phyloP scores from a whole-genome alignment of 37 sponge, comb jelly and placozoan species.

The Tethya wilhelma region DNA sequence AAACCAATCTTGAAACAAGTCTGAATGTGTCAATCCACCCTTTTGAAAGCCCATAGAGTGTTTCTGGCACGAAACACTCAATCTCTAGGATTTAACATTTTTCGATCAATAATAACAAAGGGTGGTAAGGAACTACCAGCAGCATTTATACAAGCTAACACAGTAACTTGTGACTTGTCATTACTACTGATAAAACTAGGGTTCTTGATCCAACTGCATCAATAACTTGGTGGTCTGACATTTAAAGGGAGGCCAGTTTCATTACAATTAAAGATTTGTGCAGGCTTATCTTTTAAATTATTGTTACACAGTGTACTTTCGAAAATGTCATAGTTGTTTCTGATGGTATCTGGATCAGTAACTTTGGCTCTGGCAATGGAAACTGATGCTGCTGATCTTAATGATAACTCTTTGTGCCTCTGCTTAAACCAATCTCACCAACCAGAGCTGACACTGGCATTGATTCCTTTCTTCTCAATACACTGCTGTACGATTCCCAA shows the following conservation, averaged over 20 bases:
- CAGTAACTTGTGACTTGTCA: constrained; percentile 58
- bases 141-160: constrained; percentile 61
- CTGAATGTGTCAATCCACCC: constrained; percentile 3
- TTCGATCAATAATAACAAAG: constrained; percentile 39
- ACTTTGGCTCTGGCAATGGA: constrained; percentile 3
- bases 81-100: neutral
- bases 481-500: neutral
- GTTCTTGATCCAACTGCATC: neutral
- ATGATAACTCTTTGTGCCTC: constrained; percentile 6
- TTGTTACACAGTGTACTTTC: constrained; percentile 15
- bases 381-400: neutral
- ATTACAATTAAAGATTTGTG: too few relatives aligned
- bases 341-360: neutral
- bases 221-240: constrained; percentile 6
- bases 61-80: neutral
- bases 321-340: constrained; percentile 11
- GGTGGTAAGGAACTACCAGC: too few relatives aligned
- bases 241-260: constrained; percentile 45
- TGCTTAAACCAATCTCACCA: constrained; percentile 28
- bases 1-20: neutral
- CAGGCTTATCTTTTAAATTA: constrained; percentile 33
- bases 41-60: neutral
- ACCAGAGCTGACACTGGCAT: constrained; percentile 2
- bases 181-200: neutral
- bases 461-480: constrained; percentile 23